Conservation (phyloP, 2,888 invertebrate species). For the Pristionchus arcanus region DNA sequence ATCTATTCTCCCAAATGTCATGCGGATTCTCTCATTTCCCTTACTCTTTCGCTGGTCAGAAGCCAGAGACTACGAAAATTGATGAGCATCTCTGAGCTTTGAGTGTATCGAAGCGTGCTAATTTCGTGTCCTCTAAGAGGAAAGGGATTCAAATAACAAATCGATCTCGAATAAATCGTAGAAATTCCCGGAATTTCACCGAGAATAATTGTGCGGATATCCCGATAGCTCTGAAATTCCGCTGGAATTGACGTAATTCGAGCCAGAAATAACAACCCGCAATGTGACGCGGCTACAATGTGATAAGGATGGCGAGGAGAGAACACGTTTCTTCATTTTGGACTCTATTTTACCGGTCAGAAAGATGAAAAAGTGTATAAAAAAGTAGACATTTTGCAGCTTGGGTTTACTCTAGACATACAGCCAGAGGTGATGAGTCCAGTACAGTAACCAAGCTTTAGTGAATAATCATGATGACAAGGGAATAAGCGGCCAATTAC, state of each 20-base stretch:
- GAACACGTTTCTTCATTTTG: too few species aligned
- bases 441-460: too few species aligned
- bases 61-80: neutral
- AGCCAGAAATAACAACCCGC: neutral
- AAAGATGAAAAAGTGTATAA: too few species aligned
- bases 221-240: neutral
- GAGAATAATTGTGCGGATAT: neutral
- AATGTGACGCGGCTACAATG: neutral
- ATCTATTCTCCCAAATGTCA: neutral
- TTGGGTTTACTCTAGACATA: too few species aligned
- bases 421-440: too few species aligned
- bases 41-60: neutral
- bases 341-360: too few species aligned
- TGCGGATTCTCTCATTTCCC: neutral
- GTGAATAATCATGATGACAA: too few species aligned
- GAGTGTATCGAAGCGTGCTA: neutral
- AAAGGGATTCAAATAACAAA: slow-evolving; percentile 9
- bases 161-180: neutral
- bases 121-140: neutral
- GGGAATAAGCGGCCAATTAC: too few species aligned
- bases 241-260: neutral
- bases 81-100: neutral
- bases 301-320: too few species aligned
- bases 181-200: neutral
- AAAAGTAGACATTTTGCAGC: too few species aligned